A percentile compares a stretch with the other conserved stretches of the same genome.
These are phyloP conservation scores for Labeo catla DNA, from an alignment of 2,113 vertebrate species.

Conservation along the genomic window DNA sequence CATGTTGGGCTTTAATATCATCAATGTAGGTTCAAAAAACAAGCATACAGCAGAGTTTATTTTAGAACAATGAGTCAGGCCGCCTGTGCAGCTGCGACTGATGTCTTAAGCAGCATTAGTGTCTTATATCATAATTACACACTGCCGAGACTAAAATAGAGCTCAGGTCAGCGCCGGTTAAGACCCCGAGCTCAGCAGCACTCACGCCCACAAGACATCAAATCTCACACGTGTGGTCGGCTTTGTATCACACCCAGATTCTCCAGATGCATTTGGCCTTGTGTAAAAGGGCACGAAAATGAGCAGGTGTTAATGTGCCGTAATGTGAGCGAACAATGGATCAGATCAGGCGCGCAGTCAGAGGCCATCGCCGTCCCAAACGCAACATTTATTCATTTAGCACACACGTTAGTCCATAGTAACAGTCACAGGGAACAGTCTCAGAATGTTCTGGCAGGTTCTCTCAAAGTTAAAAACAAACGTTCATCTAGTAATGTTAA, in stretches of 20 bases:
- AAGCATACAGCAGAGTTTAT: not conserved
- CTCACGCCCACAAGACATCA: slow-evolving; percentile 48
- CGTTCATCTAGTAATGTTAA: too few relatives aligned
- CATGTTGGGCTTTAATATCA: not conserved
- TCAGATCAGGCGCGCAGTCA: not conserved
- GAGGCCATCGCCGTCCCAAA: not conserved
- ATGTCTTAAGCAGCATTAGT: slow-evolving; percentile 43
- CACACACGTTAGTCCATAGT: not conserved
- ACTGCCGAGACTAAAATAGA: slow-evolving; percentile 47
- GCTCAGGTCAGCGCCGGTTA: slow-evolving; percentile 33
- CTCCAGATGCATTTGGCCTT: slow-evolving; percentile 41
- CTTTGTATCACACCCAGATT: slow-evolving; percentile 46
- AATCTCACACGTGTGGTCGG: slow-evolving; percentile 51
- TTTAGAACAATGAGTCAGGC: not conserved
- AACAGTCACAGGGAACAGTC: not conserved
- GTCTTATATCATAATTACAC: slow-evolving; percentile 36
- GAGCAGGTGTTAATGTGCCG: slow-evolving; percentile 52
- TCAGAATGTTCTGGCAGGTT: not conserved
- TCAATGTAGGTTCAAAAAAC: not conserved
- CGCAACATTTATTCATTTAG: not conserved
- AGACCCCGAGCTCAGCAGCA: slow-evolving; percentile 38
- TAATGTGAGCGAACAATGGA: slow-evolving; percentile 40
- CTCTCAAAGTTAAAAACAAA: not conserved
- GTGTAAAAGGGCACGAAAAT: slow-evolving; percentile 16
- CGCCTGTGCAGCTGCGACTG: slow-evolving; percentile 23